Base-by-base conservation (phyloP, 2,113 vertebrate species). In the Sula dactylatra region DNA sequence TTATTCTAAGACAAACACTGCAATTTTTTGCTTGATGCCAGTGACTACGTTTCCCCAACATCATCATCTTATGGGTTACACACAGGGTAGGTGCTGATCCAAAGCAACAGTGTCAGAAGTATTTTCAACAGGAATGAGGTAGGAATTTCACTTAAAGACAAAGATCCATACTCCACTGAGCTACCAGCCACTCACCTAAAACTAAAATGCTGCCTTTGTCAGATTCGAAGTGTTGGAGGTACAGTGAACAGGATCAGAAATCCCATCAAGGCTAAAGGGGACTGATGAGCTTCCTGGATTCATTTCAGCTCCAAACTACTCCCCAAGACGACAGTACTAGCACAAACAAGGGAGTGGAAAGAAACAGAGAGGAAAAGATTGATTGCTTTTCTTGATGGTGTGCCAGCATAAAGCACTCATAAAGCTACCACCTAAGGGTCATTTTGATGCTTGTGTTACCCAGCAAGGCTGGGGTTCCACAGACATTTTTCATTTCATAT, bases 221-320 rank as follows among this genome's bases (percentile, higher is more conserved):
- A 29, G 44, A 42, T 59, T 78, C 58, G 36, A 82, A 83, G 13
- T 16, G 34, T 58, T 67, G 20, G 17, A 59, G 56, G 29, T 42
- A 70, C 25, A 61, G 7, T 3, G 16, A 78, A 77, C 5, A 67
- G 42, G 40, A 84, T 49, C 64, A 92, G 64, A 88, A 92, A 78
- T 81, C 9, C 38, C 20, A 42, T 2, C 2, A 4, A 38, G 38
- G 12, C 45, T 73, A 58, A 77, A 88, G 50, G 19, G 40, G 38
- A 64, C 16, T 0, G 0, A 13, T 22, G 42, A 65, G 26, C 24
- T 76, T 59, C 40, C 54, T 7, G 3, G 44, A 59, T 72, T 79
- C 40, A 27, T 65, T 80, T 82, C 47, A 80, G 26, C 54, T 85
- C 62, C 70, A 76, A 44, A 61, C 45, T 65, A 21, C 27, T 61